Percentiles rank a stretch among this genome's conserved stretches.
Conservation (phyloP, 1,140 invertebrate species). For the Lerema accius region DNA sequence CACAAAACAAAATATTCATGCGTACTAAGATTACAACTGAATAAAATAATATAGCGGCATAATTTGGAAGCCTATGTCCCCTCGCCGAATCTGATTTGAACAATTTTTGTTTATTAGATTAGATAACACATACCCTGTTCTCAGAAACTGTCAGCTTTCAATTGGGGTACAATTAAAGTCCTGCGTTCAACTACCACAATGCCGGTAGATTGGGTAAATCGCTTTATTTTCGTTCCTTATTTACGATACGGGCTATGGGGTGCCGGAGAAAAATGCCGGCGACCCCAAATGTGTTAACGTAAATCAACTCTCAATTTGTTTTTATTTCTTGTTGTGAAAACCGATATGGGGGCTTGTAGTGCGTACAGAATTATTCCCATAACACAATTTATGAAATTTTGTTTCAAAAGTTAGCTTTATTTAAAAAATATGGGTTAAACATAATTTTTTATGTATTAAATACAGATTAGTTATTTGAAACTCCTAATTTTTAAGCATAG, state of each 20-base stretch:
- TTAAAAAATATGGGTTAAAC: no score
- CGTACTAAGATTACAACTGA: no score
- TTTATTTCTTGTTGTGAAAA: constrained; percentile 24
- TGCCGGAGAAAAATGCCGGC: constrained; percentile 27
- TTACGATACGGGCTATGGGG: constrained; percentile 47
- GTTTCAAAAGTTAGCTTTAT: no score
- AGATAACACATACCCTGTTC: constrained; percentile 52
- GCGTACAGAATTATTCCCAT: constrained; percentile 19
- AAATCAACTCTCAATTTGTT: constrained; percentile 27
- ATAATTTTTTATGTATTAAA: no score
- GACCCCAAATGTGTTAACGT: constrained; percentile 20
- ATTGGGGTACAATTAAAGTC: constrained; percentile 53
- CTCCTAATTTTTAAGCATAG: no score
- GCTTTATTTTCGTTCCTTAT: constrained; percentile 52
- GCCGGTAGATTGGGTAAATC: constrained; percentile 44
- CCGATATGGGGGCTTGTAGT: constrained; percentile 17
- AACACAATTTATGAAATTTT: no score
- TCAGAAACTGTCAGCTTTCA: constrained; percentile 41
- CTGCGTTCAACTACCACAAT: constrained; percentile 40
- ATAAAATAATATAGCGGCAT: no score
- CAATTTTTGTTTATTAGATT: constrained; percentile 34
- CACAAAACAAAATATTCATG: no score
- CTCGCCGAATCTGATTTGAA: no score
- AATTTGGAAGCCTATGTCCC: no score
- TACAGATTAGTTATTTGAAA: no score